Evolutionary conservation across 2,888 invertebrate species (phyloP).

Genomic region (Proisotoma minuta): DNA sequence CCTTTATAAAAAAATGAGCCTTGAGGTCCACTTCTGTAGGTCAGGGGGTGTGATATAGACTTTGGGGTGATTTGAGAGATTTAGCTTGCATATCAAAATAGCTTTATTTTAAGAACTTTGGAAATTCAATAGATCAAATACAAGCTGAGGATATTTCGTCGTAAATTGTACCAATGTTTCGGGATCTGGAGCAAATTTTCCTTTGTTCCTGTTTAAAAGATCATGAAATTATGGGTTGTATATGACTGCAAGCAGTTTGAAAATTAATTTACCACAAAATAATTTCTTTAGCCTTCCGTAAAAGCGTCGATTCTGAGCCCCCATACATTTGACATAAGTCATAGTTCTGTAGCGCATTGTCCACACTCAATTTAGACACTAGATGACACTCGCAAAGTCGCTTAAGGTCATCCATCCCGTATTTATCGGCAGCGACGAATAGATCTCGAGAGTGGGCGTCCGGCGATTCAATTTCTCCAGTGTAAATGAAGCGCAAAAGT

Average conservation of each 20-base stretch:
- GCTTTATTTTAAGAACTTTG: not conserved
- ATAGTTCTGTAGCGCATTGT: slow-evolving; percentile 35
- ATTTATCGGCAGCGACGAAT: slow-evolving; percentile 37
- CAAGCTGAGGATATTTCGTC: slow-evolving; percentile 35
- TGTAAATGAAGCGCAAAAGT: slow-evolving; percentile 37
- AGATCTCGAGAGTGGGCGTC: slow-evolving; percentile 18
- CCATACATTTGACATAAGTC: slow-evolving; percentile 30
- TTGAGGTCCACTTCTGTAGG: no score
- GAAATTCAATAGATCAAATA: slow-evolving; percentile 33
- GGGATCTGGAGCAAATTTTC: slow-evolving; percentile 28
- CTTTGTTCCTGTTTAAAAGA: slow-evolving; percentile 29
- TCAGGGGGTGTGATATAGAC: no score
- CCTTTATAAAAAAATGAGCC: no score
- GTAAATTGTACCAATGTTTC: slow-evolving; percentile 32
- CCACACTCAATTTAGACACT: slow-evolving; percentile 16
- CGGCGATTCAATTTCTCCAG: slow-evolving; percentile 18
- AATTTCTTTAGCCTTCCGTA: slow-evolving; percentile 26
- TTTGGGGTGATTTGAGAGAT: no score
- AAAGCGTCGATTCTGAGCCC: no score
- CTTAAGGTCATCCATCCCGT: slow-evolving; percentile 31
- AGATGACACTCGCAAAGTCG: slow-evolving; percentile 33
- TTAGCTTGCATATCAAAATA: no score
- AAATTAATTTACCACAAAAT: slow-evolving; percentile 30
- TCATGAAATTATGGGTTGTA: not conserved
- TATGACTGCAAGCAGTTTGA: not conserved